Base-by-base conservation (phyloP, 2,888 invertebrate species). In the Eurytoma californica region DNA sequence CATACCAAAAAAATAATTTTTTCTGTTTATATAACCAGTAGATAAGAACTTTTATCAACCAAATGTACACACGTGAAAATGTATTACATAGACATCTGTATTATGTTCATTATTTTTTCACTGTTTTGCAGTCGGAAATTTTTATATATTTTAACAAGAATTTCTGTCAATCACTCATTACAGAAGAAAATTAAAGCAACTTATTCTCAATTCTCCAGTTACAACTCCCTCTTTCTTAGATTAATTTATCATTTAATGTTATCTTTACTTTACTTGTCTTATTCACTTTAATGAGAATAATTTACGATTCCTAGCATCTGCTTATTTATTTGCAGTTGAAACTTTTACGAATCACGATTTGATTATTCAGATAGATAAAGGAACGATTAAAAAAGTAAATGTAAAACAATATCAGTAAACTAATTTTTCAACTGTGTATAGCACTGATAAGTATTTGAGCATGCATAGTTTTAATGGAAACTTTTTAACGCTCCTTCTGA, bases 181-280 rank as follows among this genome's bases (percentile, higher is more conserved):
- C 30, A 18, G 3, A 1, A 3, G 61, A 53, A 65, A 63, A 51
- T 65, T 47, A 24, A 30, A 14, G n/a, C 13, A 49, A 39, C 14
- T 72, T 72, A 61, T 51, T 75, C 57, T 61, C 14, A 69, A 4
- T 20, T 24, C 68, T 57, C 20, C 53, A 68, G 20, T 51, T 75
- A 47, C 55, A 28, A 20, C 16, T 68, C 20, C 16, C 39, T 13
- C 18, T 12, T 24, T 18, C 51, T 65, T 16, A 61, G 70, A 77
- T 77, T 65, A 72, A 57, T 77, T 61, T 57, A 66, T 77, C 58
- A 65, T 30, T 14, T 57, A 58, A 14, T 51, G 68, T 75, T 75
- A 72, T 77, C 58, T 77, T 13, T 72, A 66, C 58, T 72, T 24
- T n/a, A 18, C 39, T 39, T 39, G 9, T 70, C 53, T 58, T 16